Evolutionary conservation across 1,140 invertebrate species (phyloP), one percentile per base, ranked within the genome.

Genomic region (Chlorops oryzae): DNA sequence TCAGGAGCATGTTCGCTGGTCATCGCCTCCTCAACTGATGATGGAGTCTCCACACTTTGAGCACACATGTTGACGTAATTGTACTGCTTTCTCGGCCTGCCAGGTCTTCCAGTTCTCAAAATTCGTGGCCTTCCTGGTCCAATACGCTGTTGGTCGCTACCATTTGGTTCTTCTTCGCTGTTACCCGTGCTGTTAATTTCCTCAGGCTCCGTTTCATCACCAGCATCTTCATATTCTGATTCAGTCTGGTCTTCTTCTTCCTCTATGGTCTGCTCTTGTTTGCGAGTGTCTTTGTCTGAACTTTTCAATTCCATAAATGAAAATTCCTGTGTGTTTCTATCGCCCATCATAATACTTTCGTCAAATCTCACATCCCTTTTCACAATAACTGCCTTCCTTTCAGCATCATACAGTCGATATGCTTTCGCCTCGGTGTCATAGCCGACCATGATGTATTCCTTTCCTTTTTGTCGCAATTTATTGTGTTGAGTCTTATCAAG

Each of bases 381-480:
- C 17, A 44, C n/a, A 28, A 44, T 25, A 22, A 7, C 27, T 25
- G 21, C 27, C 22, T 21, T 39, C 32, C 6, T 4, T 25, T 48
- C 18, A 9, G 18, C 7, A 40, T 40, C 38, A 18, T 10, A 22
- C 10, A 43, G 44, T 13, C 46, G 32, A n/a, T 41, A 49, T 20
- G 47, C 47, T 49, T 49, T 41, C 6, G 37, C 3, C 9, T 17
- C 22, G 15, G 23, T 10, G 12, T 40, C 43, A 24, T 44, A 50
- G 3, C 49, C 49, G 37, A 44, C 49, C 27, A 50, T 37, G 4
- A 44, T 44, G 20, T 17, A 44, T 10, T 37, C 10, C 38, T 44
- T 5, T 12, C 42, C 41, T 27, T 35, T 43, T 10, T 27, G 21
- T 3, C 27, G 10, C 15, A 50, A 50, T 25, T 50, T 50, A 9